A percentile compares a stretch with the other conserved stretches of the same genome.
Conservation (phyloP, 2,888 invertebrate genomes). For the Clivina fossor region DNA sequence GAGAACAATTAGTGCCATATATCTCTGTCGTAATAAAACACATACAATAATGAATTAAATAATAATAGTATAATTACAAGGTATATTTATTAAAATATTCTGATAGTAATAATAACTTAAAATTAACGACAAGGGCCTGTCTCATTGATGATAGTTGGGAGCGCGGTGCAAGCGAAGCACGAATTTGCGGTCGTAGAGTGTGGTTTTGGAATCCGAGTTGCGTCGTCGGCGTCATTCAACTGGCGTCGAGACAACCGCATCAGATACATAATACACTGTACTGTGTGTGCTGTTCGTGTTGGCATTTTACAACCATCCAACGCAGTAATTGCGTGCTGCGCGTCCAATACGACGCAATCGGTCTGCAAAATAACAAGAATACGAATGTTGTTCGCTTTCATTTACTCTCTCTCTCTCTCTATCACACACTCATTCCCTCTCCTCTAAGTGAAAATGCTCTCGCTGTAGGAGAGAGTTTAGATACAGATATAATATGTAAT, state of each 20-base stretch:
- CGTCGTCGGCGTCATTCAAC: background rate
- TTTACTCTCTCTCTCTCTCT: too few species aligned
- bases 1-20: too few species aligned
- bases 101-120: conserved; percentile 27
- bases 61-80: conserved; percentile 26
- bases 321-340: conserved; percentile 79
- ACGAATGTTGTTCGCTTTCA: background rate
- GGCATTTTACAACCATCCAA: conserved; percentile 57
- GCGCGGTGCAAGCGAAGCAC: conserved; percentile 31
- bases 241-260: background rate
- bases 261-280: too few species aligned
- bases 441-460: too few species aligned
- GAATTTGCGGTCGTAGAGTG: conserved; percentile 3
- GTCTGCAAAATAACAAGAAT: conserved; percentile 56
- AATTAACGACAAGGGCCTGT: conserved; percentile 32
- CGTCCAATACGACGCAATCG: conserved; percentile 79
- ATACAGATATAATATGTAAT: too few species aligned
- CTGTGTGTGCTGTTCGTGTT: conserved; percentile 1
- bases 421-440: too few species aligned
- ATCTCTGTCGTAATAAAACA: too few species aligned
- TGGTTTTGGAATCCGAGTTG: background rate
- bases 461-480: too few species aligned
- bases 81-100: conserved; percentile 14
- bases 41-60: conserved; percentile 25
- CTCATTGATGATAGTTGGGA: too few species aligned